A percentile compares a stretch with the other conserved stretches of the same genome.
These are phyloP conservation scores for Trichonephila inaurata DNA, from an alignment of 1,140 invertebrate genomes.

Conservation along the genomic window DNA sequence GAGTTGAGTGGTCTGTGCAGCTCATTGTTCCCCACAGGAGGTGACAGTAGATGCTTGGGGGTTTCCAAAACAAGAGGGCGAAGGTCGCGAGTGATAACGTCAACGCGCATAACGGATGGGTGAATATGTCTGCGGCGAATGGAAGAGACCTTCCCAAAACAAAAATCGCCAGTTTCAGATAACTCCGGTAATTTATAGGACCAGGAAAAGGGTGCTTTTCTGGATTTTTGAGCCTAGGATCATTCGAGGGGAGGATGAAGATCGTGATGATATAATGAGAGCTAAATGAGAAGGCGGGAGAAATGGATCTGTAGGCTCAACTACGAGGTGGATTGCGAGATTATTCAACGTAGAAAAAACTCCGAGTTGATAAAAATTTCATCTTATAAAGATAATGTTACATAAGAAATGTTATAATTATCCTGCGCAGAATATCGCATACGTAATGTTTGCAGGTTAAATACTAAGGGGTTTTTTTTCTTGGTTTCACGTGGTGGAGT, in stretches of 20 bases:
- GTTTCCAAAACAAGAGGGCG: slow-evolving; percentile 54
- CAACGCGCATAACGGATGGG: slow-evolving; percentile 47
- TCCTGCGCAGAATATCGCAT: too few relatives aligned
- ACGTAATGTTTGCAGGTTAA: too few relatives aligned
- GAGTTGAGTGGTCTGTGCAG: slow-evolving; percentile 68
- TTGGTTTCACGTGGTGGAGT: too few relatives aligned
- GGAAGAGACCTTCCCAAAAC: not conserved
- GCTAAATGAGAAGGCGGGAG: not conserved
- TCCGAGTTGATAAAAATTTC: too few relatives aligned
- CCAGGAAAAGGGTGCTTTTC: not conserved
- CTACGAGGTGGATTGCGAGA: too few relatives aligned
- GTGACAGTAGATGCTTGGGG: slow-evolving; percentile 68
- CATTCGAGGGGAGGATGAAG: not conserved
- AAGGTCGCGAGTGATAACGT: slow-evolving; percentile 62
- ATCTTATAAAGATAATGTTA: too few relatives aligned
- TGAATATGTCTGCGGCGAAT: too few relatives aligned
- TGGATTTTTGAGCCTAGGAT: not conserved
- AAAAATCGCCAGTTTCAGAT: slow-evolving; percentile 1
- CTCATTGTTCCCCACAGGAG: slow-evolving; percentile 68
- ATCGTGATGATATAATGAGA: not conserved
- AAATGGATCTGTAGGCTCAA: not conserved
- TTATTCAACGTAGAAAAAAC: too few relatives aligned
- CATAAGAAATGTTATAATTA: too few relatives aligned
- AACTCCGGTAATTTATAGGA: slow-evolving; percentile 20
- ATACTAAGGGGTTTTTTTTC: too few relatives aligned